Conservation (phyloP, 2,113 vertebrate genomes). For the Brachyhypopomus occidentalis region DNA sequence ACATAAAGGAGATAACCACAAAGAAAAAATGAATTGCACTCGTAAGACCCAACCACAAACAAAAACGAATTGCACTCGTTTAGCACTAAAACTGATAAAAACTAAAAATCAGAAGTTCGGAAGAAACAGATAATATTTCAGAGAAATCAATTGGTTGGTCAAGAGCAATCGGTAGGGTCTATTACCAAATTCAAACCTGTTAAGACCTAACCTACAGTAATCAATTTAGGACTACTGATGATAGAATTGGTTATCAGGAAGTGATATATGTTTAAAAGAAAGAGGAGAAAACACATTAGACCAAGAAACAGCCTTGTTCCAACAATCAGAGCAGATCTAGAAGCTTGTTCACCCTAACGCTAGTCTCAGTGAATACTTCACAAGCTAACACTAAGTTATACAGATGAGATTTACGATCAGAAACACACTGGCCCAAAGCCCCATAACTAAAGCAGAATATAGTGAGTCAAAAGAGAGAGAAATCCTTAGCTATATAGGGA, state of each 20-base stretch:
- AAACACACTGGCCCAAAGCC: no score
- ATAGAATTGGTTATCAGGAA: neutral
- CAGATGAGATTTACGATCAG: neutral
- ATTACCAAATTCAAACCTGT: neutral
- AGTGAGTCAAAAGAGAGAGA: no score
- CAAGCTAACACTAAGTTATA: conserved; percentile 1
- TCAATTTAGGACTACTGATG: neutral
- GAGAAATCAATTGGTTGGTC: neutral
- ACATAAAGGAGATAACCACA: conserved; percentile 32
- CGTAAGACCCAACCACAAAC: conserved; percentile 2
- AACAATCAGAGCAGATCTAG: neutral
- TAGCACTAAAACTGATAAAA: conserved; percentile 12
- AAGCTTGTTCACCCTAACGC: neutral
- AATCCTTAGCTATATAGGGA: no score
- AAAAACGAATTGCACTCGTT: conserved; percentile 25
- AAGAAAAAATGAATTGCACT: conserved; percentile 33
- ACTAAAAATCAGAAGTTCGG: neutral
- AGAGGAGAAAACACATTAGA: neutral
- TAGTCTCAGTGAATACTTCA: neutral
- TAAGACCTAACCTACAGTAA: neutral
- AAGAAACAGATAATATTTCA: neutral
- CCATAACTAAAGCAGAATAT: no score
- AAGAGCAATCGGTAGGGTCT: neutral
- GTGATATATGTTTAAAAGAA: conserved; percentile 13
- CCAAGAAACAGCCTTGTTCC: neutral